Percentiles rank a stretch among this genome's conserved stretches.
phyloP scores from a whole-genome alignment of 1,140 invertebrate species.

The Panagrolaimus sp. region DNA sequence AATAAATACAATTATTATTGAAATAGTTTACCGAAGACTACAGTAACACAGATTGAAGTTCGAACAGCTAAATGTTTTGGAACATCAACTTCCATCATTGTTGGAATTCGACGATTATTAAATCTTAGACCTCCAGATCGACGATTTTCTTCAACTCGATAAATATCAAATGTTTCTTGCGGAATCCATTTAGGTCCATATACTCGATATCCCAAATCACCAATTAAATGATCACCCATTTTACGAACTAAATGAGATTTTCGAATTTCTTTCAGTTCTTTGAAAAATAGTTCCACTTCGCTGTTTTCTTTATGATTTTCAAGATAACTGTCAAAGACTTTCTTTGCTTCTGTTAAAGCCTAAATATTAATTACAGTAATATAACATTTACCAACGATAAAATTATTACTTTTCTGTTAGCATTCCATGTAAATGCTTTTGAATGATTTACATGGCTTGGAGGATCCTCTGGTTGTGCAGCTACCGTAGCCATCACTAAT shows the following conservation, averaged over 20 bases:
- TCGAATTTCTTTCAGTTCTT: constrained; percentile 37
- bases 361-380: constrained; percentile 21
- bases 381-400: not conserved
- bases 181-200: constrained; percentile 40
- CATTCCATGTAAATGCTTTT: constrained; percentile 16
- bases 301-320: constrained; percentile 8
- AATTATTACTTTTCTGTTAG: constrained; percentile 25
- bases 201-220: constrained; percentile 44
- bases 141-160: constrained; percentile 10
- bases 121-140: constrained; percentile 18
- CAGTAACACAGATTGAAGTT: not conserved
- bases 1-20: not conserved
- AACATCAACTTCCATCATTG: constrained; percentile 32
- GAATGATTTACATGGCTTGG: constrained; percentile 1
- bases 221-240: constrained; percentile 38
- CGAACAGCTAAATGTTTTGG: constrained; percentile 19
- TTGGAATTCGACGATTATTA: not conserved
- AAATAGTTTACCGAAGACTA: constrained; percentile 4
- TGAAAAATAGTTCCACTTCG: constrained; percentile 26
- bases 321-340: constrained; percentile 24
- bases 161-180: constrained; percentile 42
- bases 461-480: constrained; percentile 27
- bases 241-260: constrained; percentile 47
- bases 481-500: constrained; percentile 17
- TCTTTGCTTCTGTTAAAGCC: constrained; percentile 34